phyloP scores from a whole-genome alignment of 2,888 invertebrate species.

The Scrobipalpa atriplicella region DNA sequence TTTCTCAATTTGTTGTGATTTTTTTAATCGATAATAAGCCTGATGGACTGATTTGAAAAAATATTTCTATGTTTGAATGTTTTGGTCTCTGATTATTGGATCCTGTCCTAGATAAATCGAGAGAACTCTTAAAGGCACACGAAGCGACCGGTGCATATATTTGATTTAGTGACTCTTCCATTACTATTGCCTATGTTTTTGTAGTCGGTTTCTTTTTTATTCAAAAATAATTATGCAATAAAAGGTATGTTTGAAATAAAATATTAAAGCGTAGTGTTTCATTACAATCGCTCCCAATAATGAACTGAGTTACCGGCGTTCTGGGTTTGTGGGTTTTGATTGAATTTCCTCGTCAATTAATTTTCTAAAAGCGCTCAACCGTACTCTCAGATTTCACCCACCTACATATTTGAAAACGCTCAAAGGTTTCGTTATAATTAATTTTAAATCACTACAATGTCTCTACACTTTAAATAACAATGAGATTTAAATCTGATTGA shows the following conservation, averaged over 20 bases:
- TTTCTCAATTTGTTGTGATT: too few species aligned
- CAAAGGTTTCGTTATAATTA: not conserved
- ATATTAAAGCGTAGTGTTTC: constrained; percentile 35
- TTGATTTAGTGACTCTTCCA: too few species aligned
- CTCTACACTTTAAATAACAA: too few species aligned
- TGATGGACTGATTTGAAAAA: not conserved
- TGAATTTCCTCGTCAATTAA: constrained; percentile 59
- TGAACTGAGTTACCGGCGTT: constrained; percentile 45
- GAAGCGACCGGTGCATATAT: too few species aligned
- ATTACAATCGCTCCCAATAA: constrained; percentile 49
- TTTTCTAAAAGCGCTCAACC: constrained; percentile 46
- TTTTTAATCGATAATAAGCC: not conserved
- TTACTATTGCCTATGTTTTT: too few species aligned
- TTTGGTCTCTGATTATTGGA: not conserved
- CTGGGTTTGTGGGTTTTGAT: constrained; percentile 46
- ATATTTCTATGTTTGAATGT: too few species aligned
- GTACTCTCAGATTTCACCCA: constrained; percentile 21
- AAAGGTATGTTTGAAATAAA: not conserved
- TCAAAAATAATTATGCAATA: not conserved
- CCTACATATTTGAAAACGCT: not conserved
- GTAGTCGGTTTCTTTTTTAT: not conserved
- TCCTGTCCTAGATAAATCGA: too few species aligned
- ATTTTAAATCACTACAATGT: not conserved
- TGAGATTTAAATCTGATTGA: too few species aligned
- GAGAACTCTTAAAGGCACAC: too few species aligned